phyloP scores from a whole-genome alignment of 2,797 vertebrate species.

The Pempheris klunzingeri region DNA sequence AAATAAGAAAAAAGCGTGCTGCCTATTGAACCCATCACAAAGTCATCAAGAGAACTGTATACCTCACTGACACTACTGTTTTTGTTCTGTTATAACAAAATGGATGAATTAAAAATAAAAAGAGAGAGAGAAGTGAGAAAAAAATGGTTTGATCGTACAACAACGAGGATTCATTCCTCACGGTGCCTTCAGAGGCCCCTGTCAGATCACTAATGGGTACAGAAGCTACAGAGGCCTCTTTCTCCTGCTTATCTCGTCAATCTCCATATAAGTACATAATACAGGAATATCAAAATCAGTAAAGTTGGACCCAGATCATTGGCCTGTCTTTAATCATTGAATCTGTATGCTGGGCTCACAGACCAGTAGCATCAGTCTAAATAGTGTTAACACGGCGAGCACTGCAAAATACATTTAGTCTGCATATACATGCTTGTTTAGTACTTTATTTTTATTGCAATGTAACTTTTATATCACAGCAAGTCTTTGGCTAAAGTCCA shows the following conservation, averaged over 20 bases:
- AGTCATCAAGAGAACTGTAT: too few species aligned
- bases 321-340: background rate
- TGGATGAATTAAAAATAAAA: too few species aligned
- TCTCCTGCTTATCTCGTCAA: background rate
- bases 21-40: too few species aligned
- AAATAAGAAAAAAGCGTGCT: too few species aligned
- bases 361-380: background rate
- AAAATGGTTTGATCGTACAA: background rate
- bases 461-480: slow-evolving; percentile 7
- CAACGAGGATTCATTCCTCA: background rate
- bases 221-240: background rate
- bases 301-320: background rate
- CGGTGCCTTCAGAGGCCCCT: background rate
- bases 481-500: slow-evolving; percentile 25
- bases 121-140: background rate
- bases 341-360: background rate
- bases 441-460: background rate
- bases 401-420: background rate
- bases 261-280: background rate
- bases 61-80: too few species aligned
- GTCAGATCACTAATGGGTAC: background rate
- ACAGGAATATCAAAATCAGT: too few species aligned
- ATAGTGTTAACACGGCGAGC: background rate
- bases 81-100: too few species aligned
- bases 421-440: background rate